phyloP scores from a whole-genome alignment of 2,888 invertebrate species.

The Resseliella maxima region DNA sequence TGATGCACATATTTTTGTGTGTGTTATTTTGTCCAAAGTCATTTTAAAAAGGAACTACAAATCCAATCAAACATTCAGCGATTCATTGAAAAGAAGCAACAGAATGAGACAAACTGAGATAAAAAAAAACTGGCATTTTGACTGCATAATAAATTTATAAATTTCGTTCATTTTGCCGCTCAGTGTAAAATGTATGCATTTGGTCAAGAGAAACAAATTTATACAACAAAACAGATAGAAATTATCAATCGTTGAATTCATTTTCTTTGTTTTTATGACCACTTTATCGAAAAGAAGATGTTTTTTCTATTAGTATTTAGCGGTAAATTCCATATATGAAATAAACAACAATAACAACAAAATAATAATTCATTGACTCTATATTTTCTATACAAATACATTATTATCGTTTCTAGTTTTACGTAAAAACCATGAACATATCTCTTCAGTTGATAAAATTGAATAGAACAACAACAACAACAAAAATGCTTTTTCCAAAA shows the following conservation, averaged over 20 bases:
- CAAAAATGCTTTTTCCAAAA: too few species aligned
- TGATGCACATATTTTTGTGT: too few species aligned
- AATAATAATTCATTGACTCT: background rate
- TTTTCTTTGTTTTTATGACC: slow-evolving; percentile 6
- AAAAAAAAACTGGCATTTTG: background rate
- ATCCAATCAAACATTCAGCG: background rate
- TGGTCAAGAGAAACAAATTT: background rate
- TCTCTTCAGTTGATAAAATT: too few species aligned
- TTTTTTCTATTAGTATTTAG: background rate
- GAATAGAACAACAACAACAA: too few species aligned
- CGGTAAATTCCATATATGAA: background rate
- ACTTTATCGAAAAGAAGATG: background rate
- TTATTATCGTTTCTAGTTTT: too few species aligned
- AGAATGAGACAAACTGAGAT: background rate
- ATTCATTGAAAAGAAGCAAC: background rate
- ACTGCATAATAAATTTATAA: slow-evolving; percentile 13
- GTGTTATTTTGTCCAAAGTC: background rate
- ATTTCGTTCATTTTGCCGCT: background rate
- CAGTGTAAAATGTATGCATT: too few species aligned
- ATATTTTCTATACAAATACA: too few species aligned
- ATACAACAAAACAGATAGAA: background rate
- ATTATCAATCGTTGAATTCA: background rate
- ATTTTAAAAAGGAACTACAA: background rate
- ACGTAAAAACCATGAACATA: too few species aligned
- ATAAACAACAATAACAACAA: too few species aligned